phyloP scores from a whole-genome alignment of 2,888 invertebrate species.

The Rotaria magnacalcarata region DNA sequence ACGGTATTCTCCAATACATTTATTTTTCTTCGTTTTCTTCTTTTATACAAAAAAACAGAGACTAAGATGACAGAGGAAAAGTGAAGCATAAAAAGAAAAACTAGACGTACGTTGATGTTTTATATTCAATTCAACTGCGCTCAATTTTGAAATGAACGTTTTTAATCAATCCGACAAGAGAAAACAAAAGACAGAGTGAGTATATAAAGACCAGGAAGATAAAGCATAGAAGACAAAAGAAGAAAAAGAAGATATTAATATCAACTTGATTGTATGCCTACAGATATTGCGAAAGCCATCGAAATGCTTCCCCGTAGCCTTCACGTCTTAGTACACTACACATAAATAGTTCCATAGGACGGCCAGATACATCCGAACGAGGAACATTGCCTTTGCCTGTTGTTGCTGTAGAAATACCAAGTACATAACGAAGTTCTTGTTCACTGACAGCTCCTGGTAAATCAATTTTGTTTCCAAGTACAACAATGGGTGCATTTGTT shows the following conservation, averaged over 20 bases:
- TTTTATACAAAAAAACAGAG: slow-evolving; percentile 11
- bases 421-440: slow-evolving; percentile 73
- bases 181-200: background rate
- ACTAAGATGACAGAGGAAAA: background rate
- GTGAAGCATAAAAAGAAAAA: background rate
- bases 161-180: background rate
- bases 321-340: slow-evolving; percentile 97
- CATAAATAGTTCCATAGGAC: slow-evolving; percentile 98
- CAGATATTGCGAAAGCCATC: slow-evolving; percentile 92
- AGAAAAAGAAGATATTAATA: background rate
- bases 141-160: background rate
- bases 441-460: slow-evolving; percentile 92
- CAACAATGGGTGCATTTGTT: slow-evolving; percentile 88
- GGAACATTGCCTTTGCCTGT: slow-evolving; percentile 74
- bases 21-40: background rate
- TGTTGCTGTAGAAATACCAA: slow-evolving; percentile 39
- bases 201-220: slow-evolving; percentile 23
- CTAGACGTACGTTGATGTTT: background rate
- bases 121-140: background rate
- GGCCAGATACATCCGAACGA: slow-evolving; percentile 76
- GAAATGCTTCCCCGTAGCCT: slow-evolving; percentile 98
- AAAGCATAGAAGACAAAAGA: background rate
- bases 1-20: background rate
- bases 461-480: slow-evolving; percentile 99
- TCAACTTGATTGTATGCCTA: background rate